A percentile compares a stretch with the other conserved stretches of the same genome.
Conservation (phyloP, 1,140 invertebrate species). For the Muscidifurax raptorellus region DNA sequence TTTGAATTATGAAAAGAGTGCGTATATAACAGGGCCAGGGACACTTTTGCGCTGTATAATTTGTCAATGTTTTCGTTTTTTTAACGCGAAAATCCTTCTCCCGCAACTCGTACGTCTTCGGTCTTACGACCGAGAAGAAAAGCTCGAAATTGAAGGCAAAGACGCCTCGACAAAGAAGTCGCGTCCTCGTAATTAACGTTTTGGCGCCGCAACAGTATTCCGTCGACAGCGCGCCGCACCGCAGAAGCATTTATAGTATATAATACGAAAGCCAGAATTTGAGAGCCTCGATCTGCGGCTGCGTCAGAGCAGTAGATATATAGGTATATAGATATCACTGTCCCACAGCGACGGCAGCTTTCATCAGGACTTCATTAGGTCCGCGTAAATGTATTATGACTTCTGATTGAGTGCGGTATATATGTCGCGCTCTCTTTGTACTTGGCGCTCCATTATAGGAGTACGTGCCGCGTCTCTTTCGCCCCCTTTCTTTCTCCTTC, state of each 20-base stretch:
- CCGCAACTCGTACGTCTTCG: not conserved
- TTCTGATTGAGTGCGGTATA: constrained; percentile 68
- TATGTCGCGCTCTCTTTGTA: constrained; percentile 30
- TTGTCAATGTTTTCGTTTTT: no score
- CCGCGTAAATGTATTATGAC: constrained; percentile 71
- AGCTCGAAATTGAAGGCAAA: not conserved
- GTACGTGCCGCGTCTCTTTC: constrained; percentile 5
- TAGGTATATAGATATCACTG: constrained; percentile 38
- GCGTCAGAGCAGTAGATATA: not conserved
- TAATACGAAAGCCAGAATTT: not conserved
- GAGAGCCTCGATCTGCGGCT: not conserved
- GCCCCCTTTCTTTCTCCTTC: not conserved
- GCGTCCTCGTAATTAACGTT: not conserved
- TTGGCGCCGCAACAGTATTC: not conserved
- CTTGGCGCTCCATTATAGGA: constrained; percentile 40
- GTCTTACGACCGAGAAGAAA: not conserved
- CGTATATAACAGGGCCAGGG: no score
- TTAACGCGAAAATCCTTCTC: no score
- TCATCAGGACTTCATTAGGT: constrained; percentile 70
- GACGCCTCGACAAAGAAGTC: not conserved
- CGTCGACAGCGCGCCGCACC: no score
- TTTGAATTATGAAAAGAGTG: not conserved
- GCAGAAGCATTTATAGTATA: not conserved
- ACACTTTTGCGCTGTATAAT: not conserved
- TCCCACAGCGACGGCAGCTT: constrained; percentile 58